Base-by-base conservation (phyloP, 2,113 vertebrate species). In the Lepus timidus region DNA sequence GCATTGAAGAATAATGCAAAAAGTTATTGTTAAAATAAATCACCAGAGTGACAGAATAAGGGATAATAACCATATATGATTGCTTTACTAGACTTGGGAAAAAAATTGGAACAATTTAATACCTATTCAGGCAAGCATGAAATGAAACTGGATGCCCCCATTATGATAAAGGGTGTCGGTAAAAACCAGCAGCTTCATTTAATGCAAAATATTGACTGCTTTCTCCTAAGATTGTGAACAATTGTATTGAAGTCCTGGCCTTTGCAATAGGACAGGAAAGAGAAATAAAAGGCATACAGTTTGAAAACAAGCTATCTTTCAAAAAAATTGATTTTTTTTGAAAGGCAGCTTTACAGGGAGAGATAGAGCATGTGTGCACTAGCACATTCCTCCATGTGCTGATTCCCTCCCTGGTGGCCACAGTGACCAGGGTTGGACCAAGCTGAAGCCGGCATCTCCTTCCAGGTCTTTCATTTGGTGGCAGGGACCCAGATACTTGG, bases 191-290 rank as follows among this genome's bases (percentile, higher is more conserved):
- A 39, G 49, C 64, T 82, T 49, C 55, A 65, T 25, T 84, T 73
- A 65, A 51, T 84, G 52, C 55, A 75, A 88, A 75, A 31, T 71
- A 65, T 9, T 65, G 67, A 86, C 62, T 82, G 4, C 25, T 55
- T 84, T 82, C 0, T 3, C 16, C 67, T 29, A 65, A n/a, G 27
- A 22, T 22, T 92, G 55, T 19, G 6, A 65, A 65, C 13, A 58
- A 22, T 74, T 75, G 61, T 62, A 52, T n/a, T 88, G 22, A 68
- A 68, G 51, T 76, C 29, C 62, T 68, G 39, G 49, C 62, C 62
- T 62, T 70, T 91, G 25, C 61, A 93, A 61, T 80, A 68, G 88
- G 76, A 44, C 68, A 84, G 27, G 52, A 95, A 87, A 85, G 33
- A 80, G 61, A 74, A 36, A 58, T 33, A 64, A 71, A 93, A 67